phyloP scores from a whole-genome alignment of 1,140 invertebrate species.

The Ruditapes philippinarum region DNA sequence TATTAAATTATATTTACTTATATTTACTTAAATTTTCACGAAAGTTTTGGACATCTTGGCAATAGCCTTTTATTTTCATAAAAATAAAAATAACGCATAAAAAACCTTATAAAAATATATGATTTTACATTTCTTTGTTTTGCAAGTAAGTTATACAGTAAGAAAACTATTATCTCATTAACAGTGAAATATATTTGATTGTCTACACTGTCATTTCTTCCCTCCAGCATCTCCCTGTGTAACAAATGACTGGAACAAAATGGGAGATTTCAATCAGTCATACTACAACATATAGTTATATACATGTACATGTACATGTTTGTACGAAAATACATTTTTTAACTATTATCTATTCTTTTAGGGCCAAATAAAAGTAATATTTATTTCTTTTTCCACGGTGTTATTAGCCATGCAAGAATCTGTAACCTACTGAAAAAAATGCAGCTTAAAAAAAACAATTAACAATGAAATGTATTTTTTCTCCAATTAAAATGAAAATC shows the following conservation, averaged over 20 bases:
- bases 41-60: background rate
- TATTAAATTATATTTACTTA: background rate
- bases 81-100: background rate
- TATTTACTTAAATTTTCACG: background rate
- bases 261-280: background rate
- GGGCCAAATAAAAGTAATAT: too few relatives aligned
- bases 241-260: slow-evolving; percentile 1
- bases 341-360: too few relatives aligned
- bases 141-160: background rate
- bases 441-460: too few relatives aligned
- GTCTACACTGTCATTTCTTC: slow-evolving; percentile 1
- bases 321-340: background rate
- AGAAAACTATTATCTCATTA: background rate
- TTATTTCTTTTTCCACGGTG: too few relatives aligned
- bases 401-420: too few relatives aligned
- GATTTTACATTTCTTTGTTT: background rate
- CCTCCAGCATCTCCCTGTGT: background rate
- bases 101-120: background rate
- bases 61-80: too few relatives aligned
- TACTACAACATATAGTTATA: background rate
- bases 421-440: too few relatives aligned
- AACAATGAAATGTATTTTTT: too few relatives aligned
- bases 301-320: background rate
- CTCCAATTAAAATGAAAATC: too few relatives aligned
- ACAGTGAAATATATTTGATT: background rate